Base-by-base conservation (phyloP, 1,140 invertebrate species). In the Meloidogyne exigua region DNA sequence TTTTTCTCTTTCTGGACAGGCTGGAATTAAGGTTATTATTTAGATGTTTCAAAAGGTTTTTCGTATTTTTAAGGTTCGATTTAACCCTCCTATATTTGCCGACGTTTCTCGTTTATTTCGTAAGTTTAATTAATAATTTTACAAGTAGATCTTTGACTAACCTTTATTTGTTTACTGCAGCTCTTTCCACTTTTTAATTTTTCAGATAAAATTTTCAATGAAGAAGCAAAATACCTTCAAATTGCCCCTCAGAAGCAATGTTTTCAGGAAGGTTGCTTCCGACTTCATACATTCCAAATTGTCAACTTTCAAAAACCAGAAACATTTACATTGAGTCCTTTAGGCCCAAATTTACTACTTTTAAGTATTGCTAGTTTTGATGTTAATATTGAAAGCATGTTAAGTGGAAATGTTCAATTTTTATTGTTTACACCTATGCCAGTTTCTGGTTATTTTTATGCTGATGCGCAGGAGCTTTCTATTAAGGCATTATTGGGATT, bases 281-380 rank as follows among this genome's bases (percentile, higher is more conserved):
- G 67, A n/a, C 44, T 84, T 12, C 75, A 82, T 57, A 77, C 63
- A 12, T 84, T 82, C 49, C 68, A 65, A 10, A 81, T 82, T 65
- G 69, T 83, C 15, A 66, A 68, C 28, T 82, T 84, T 68, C 73
- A 82, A 76, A 39, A 74, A 21, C 81, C 81, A 2, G 42, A 63
- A n/a, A 68, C 64, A 10, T 64, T 80, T 11, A 72, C 70, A 10
- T 23, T 75, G 44, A 68, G 44, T 7, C 80, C 80, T 32, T 49
- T 84, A 23, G 78, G 32, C 25, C 80, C 80, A 36, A 81, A 81
- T 67, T 28, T 69, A 11, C 32, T 82, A n/a, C 68, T 82, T 23
- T 80, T 82, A 21, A 84, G 82, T 49, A 81, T 82, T 75, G 72
- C 82, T n/a, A 57, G 68, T 10, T 82, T 82, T 72, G 81, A 82